phyloP scores from a whole-genome alignment of 1,140 invertebrate species.

The Drosophila sechellia region DNA sequence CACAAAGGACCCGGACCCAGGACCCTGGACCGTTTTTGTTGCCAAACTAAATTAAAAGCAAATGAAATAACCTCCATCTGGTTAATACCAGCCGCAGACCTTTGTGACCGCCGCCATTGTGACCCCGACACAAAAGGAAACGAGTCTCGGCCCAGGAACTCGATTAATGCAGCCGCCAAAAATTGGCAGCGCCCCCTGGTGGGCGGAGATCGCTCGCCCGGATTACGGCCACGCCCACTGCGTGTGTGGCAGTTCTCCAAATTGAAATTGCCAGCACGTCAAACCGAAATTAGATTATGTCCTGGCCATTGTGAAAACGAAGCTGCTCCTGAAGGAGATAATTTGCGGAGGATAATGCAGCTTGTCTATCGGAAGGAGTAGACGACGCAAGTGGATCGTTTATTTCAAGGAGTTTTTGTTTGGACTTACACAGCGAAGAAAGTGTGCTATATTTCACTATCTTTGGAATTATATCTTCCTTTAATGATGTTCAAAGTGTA shows the following conservation, averaged over 20 bases:
- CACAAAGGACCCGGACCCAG: conserved; percentile 42
- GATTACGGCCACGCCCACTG: conserved; percentile 37
- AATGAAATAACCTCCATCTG: conserved; percentile 76
- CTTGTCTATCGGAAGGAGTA: neutral
- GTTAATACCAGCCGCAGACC: conserved; percentile 56
- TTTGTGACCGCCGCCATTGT: conserved; percentile 63
- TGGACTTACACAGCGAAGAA: neutral
- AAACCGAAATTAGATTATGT: conserved; percentile 47
- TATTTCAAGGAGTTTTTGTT: neutral
- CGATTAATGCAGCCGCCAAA: conserved; percentile 51
- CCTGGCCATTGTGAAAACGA: conserved; percentile 27
- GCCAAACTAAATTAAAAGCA: conserved; percentile 72
- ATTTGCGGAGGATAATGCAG: conserved; percentile 22
- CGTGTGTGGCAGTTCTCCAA: conserved; percentile 27
- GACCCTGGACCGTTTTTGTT: conserved; percentile 19
- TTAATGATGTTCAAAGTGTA: no score
- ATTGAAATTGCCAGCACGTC: conserved; percentile 59
- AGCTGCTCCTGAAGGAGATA: conserved; percentile 16
- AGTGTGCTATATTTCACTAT: neutral
- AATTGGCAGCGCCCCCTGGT: conserved; percentile 32
- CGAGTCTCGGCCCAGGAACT: conserved; percentile 28
- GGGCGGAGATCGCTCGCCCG: conserved; percentile 21
- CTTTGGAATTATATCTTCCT: no score
- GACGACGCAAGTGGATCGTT: neutral
- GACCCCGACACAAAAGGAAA: conserved; percentile 30